phyloP scores from a whole-genome alignment of 2,888 invertebrate species.

The Volucella bombylans region DNA sequence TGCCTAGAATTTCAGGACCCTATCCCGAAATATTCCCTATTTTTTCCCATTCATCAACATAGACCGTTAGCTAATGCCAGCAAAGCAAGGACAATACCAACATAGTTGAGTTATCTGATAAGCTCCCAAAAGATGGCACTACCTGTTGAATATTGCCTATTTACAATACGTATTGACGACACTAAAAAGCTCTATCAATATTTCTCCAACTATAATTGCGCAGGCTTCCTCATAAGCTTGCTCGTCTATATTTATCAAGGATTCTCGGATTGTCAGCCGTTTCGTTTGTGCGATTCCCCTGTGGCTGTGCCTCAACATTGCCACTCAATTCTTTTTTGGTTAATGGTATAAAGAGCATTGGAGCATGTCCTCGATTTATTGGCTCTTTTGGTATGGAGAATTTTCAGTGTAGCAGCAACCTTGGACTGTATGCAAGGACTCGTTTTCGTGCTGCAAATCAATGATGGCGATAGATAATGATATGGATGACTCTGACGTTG shows the following conservation, averaged over 20 bases:
- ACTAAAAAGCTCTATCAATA: constrained; percentile 8
- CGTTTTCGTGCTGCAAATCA: constrained; percentile 21
- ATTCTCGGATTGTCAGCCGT: constrained; percentile 8
- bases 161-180: constrained; percentile 44
- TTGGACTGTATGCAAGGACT: constrained; percentile 55
- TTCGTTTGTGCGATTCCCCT: constrained; percentile 26
- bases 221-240: constrained; percentile 22
- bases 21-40: constrained; percentile 72
- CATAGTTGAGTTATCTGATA: constrained; percentile 24
- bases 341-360: constrained; percentile 55
- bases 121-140: constrained; percentile 57
- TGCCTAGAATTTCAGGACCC: constrained; percentile 66
- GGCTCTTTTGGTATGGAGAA: constrained; percentile 56
- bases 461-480: constrained; percentile 8
- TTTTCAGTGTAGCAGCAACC: constrained; percentile 64
- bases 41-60: constrained; percentile 35
- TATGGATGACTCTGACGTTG: constrained; percentile 53
- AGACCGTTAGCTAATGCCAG: constrained; percentile 59
- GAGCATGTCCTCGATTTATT: constrained; percentile 56
- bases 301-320: neutral
- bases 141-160: constrained; percentile 19
- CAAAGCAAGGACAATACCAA: constrained; percentile 64
- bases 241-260: constrained; percentile 51
- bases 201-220: constrained; percentile 47
- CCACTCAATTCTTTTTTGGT: neutral